Evolutionary conservation across 2,797 vertebrate species (phyloP), one percentile per base, ranked within the genome.

Genomic region (Meda fulgida): DNA sequence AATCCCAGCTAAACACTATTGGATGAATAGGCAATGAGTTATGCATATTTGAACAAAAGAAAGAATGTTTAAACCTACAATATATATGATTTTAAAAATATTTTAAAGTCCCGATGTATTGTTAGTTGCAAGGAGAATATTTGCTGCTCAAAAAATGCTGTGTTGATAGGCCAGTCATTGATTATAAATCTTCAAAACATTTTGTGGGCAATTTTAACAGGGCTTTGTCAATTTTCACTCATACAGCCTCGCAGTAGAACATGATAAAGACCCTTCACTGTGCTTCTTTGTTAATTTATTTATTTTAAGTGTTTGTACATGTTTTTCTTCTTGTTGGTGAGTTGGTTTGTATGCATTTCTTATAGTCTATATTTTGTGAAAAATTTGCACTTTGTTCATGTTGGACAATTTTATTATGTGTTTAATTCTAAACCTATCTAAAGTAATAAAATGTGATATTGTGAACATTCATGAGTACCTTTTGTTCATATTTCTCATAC

Each of bases 371-470:
- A 78, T 73, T 31, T 51, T 87, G 88, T 84, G 77, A 92, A 91
- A 85, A 92, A 93, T 93, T 94, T 92, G 92, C 81, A 55, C 85
- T 91, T 92, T 92, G 94, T 95, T 95, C 94, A 95, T 92, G 93
- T 95, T 95, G 94, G 94, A 95, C 93, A 84, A 78, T 86, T 80
- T 76, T 84, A 77, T 80, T 77, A 80, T 84, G 51, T 78, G 51
- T 79, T 85, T 87, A 82, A 87, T 86, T 34, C 79, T 40, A 80
- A 83, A 55, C 8, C 38, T 77, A 53, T 83, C 63, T 89, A 89
- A 81, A 84, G 73, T 89, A 88, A 91, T 90, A 94, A 94, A 89
- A 82, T 83, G 4, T 53, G 36, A 16, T 1, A 82, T 55, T 46
- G 81, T 73, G 6, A 36, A 7, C n/a, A 14, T 76, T 14, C 11